A percentile compares a stretch with the other conserved stretches of the same genome.
These are phyloP conservation scores for Adelges cooleyi DNA, from an alignment of 1,140 invertebrate genomes.

Conservation along the genomic window DNA sequence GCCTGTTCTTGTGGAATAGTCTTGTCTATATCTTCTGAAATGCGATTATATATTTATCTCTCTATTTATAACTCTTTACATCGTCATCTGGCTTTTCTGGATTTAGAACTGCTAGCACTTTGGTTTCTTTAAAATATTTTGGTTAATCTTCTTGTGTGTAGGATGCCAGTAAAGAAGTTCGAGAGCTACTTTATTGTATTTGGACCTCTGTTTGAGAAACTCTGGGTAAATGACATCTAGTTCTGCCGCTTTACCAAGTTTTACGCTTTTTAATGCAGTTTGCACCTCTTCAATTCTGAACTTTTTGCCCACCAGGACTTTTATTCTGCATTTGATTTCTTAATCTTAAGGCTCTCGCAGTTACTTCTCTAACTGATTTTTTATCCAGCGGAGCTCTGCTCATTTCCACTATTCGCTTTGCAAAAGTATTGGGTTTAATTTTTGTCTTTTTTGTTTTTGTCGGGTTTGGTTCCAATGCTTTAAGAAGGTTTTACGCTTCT, in stretches of 20 bases:
- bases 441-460: neutral
- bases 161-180: slow-evolving; percentile 8
- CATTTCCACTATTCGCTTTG: neutral
- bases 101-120: slow-evolving; percentile 27
- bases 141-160: slow-evolving; percentile 1
- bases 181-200: slow-evolving; percentile 9
- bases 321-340: neutral
- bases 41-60: neutral
- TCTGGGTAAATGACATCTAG: slow-evolving; percentile 9
- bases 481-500: neutral
- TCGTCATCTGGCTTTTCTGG: slow-evolving; percentile 28
- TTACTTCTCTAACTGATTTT: neutral
- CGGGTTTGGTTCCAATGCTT: neutral
- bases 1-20: neutral
- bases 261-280: slow-evolving; percentile 21
- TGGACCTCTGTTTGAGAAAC: slow-evolving; percentile 3
- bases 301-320: neutral
- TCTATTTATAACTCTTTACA: no score
- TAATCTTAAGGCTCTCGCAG: neutral
- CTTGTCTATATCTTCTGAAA: neutral
- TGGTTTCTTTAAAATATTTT: slow-evolving; percentile 27
- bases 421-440: neutral
- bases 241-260: slow-evolving; percentile 20
- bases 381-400: neutral
- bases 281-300: slow-evolving; percentile 13